These are phyloP conservation scores for Chromis chromis DNA, from an alignment of 2,797 vertebrate species.

Conservation along the genomic window DNA sequence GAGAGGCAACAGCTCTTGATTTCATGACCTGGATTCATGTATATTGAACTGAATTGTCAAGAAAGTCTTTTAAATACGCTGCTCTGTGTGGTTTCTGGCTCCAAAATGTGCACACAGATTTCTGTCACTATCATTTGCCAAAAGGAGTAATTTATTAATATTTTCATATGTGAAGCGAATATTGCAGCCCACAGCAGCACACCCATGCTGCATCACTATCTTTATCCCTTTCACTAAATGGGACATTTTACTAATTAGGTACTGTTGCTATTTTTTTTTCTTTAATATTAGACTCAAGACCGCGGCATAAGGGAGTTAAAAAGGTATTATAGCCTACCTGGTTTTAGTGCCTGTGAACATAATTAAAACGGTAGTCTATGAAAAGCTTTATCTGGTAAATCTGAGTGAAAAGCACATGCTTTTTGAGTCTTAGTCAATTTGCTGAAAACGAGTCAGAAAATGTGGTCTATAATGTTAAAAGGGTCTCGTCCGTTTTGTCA, in stretches of 20 bases:
- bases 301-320: conserved; percentile 26
- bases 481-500: conserved; percentile 77
- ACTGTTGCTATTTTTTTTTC: conserved; percentile 40
- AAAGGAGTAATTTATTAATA: conserved; percentile 15
- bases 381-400: conserved; percentile 79
- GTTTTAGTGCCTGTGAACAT: conserved; percentile 61
- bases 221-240: conserved; percentile 34
- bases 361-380: conserved; percentile 64
- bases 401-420: conserved; percentile 70
- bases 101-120: neutral
- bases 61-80: conserved; percentile 2
- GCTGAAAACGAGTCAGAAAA: conserved; percentile 61
- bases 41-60: conserved; percentile 7
- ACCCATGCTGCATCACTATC: conserved; percentile 20
- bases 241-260: conserved; percentile 54
- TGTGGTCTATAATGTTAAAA: conserved; percentile 66
- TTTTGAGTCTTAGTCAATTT: conserved; percentile 72
- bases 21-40: conserved; percentile 15
- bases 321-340: conserved; percentile 47
- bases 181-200: neutral
- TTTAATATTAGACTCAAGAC: conserved; percentile 27
- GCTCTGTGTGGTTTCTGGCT: neutral
- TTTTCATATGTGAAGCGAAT: conserved; percentile 17
- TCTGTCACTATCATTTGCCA: neutral
- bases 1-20: neutral